These are phyloP conservation scores for Isichthys henryi DNA, from an alignment of 2,113 vertebrate genomes.

Conservation along the genomic window DNA sequence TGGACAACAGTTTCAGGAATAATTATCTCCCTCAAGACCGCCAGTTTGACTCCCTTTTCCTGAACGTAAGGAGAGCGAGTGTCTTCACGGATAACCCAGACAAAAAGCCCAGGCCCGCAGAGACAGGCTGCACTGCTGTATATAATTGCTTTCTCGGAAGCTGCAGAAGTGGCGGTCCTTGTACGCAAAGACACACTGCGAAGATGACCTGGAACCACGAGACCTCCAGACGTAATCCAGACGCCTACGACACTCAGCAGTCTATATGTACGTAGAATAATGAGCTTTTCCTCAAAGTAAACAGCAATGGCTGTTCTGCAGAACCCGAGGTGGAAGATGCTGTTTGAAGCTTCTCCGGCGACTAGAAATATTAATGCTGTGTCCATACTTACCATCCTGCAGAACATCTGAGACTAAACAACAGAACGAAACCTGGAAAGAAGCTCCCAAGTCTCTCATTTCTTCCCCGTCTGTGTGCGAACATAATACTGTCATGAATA, in stretches of 20 bases:
- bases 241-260: not conserved
- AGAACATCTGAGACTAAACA: not conserved
- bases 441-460: not conserved
- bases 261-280: slow-evolving; percentile 5
- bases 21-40: slow-evolving; percentile 44
- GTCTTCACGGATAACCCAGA: not conserved
- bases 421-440: not conserved
- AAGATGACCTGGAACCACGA: not conserved
- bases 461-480: not conserved
- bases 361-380: slow-evolving; percentile 4
- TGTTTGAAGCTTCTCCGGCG: not conserved
- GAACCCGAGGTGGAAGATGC: not conserved
- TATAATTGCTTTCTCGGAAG: not conserved
- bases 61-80: not conserved
- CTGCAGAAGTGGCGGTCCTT: not conserved
- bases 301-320: not conserved
- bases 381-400: not conserved
- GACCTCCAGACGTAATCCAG: not conserved
- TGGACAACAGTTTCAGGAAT: slow-evolving; percentile 39
- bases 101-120: not conserved
- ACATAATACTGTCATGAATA: not conserved
- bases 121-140: not conserved
- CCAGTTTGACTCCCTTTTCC: slow-evolving; percentile 31
- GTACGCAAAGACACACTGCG: not conserved
- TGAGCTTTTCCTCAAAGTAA: slow-evolving; percentile 11